Evolutionary conservation across 2,113 vertebrate species (phyloP), one percentile per base, ranked within the genome.

Genomic region (Myanophis thanlyinensis): DNA sequence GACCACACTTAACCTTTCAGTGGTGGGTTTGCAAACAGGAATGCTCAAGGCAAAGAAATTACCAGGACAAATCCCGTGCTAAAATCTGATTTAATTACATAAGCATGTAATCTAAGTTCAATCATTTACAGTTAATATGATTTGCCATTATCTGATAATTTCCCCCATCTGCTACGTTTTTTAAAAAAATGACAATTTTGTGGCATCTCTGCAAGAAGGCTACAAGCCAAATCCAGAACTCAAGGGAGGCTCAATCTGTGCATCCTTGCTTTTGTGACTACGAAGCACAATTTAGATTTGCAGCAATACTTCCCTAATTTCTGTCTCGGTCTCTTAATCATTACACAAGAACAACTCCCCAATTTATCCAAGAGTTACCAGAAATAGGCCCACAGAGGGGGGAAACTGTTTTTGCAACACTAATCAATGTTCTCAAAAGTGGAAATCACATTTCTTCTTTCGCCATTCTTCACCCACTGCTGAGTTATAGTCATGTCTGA

Each of bases 391-490:
- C n/a, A 90, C 73, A 87, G 12, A 35, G 3, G n/a, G 18, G n/a
- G 1, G 49, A 13, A 44, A 40, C 90, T 89, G 88, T 22, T 90
- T 89, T 67, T 94, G 40, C 6, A 51, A 27, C 30, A 73, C 88
- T n/a, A 85, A 87, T 91, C 9, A 11, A 56, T 88, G 89, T 84
- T 54, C 90, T 91, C 54, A 92, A 92, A 44, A 93, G 9, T 88
- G 87, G 93, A 46, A 51, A 88, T 30, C 0, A 73, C 62, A 62
- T 53, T n/a, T n/a, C n/a, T n/a, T n/a, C 35, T 90, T 22, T 89
- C 94, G 25, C 91, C 92, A 85, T n/a, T 0, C 0, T 80, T 73
- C 91, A 86, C 90, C 94, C 89, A 89, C 92, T 89, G 92, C 67
- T 0, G 4, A 96, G 93, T 89, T 90, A 54, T 46, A 91, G 40